Base-by-base conservation (phyloP, 2,888 invertebrate species). In the Teleiodes luculella region DNA sequence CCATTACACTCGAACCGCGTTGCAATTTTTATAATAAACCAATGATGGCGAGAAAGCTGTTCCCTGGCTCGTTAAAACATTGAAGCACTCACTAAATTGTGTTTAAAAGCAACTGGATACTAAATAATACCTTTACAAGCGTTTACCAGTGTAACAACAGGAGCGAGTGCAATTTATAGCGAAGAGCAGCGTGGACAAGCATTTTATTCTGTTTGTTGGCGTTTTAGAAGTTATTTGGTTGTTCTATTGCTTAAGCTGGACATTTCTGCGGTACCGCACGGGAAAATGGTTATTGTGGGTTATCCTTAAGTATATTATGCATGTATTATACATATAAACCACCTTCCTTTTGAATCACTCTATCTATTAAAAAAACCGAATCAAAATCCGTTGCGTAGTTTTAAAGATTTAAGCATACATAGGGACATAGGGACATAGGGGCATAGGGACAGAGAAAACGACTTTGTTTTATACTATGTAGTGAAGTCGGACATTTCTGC, bases 51-150 rank as follows among this genome's bases (percentile, higher is more conserved):
- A 56, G 51, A 53, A 50, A 55, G 53, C 54, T 52, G 53, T 61
- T 54, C 55, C 52, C 39, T 49, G 49, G 53, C 50, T 56, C 61
- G 62, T 64, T 66, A 63, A 67, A 62, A 63, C 58, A 50, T 54
- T 55, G 56, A 57, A 57, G 57, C 58, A 41, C 61, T 51, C 58
- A 58, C 59, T 66, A 67, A 64, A 68, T 65, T 63, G 63, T 63
- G 62, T 67, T 70, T 68, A 68, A 68, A 68, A 64, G 65, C 63
- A 65, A 65, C 66, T 63, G 65, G 63, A 63, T 68, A 69, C 72
- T 78, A 76, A 75, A 80, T 78, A 74, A 76, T 78, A 74, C 72
- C 68, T 72, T 70, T 68, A 74, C 77, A 76, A 67, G 68, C 73
- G 72, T 78, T 76, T 74, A 72, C 66, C 68, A 58, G 54, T 70